Percentiles rank a stretch among this genome's conserved stretches.
Conservation (phyloP, 2,113 vertebrate species). For the Beaufortia kweichowensis region DNA sequence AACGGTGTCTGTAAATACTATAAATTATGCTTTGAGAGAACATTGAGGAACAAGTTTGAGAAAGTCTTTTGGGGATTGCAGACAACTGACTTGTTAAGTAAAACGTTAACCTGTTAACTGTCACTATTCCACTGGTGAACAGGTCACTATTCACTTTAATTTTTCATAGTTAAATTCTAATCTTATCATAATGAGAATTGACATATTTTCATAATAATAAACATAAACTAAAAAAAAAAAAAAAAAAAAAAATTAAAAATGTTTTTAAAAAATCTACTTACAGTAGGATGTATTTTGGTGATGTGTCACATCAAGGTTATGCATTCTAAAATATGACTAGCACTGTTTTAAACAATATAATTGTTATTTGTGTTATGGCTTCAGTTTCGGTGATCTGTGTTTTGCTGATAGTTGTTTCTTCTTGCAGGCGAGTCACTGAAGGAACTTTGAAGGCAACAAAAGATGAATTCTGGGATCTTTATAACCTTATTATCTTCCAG, state of each 20-base stretch:
- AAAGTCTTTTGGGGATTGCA: background rate
- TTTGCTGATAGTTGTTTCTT: too few species aligned
- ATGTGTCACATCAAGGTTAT: too few species aligned
- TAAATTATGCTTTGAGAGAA: background rate
- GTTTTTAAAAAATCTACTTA: too few species aligned
- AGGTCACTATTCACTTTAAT: too few species aligned
- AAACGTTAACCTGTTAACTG: background rate
- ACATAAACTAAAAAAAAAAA: too few species aligned
- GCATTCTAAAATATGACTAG: too few species aligned
- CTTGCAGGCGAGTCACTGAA: slow-evolving; percentile 12
- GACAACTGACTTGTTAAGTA: background rate
- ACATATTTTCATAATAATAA: too few species aligned
- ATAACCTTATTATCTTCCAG: slow-evolving; percentile 52
- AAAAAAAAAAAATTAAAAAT: too few species aligned
- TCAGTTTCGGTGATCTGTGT: slow-evolving; percentile 25
- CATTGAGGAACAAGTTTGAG: background rate
- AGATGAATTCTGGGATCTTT: slow-evolving; percentile 32
- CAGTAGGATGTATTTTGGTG: background rate
- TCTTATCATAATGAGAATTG: too few species aligned
- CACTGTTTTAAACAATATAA: background rate
- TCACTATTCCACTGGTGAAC: background rate
- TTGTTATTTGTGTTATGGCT: background rate
- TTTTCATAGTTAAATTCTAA: too few species aligned
- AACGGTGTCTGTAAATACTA: too few species aligned
- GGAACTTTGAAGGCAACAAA: slow-evolving; percentile 36